Evolutionary conservation across 2,113 vertebrate species (phyloP).

Genomic region (Gallinago jamesoni): DNA sequence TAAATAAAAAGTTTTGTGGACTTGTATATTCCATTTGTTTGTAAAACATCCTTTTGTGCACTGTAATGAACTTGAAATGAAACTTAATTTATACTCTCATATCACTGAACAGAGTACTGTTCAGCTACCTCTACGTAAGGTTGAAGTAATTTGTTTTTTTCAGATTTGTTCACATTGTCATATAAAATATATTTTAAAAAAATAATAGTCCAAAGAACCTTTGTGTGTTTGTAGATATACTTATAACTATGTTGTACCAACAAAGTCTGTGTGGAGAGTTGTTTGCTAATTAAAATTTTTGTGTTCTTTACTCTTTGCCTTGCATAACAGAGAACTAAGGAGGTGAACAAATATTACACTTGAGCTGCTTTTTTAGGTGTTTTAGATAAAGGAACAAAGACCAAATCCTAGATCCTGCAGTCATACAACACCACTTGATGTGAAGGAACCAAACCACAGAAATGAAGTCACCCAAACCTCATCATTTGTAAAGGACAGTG

Average conservation of each 20-base stretch:
- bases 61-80: constrained; percentile 71
- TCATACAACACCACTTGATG: not conserved
- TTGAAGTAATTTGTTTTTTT: constrained; percentile 62
- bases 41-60: constrained; percentile 68
- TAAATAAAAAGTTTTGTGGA: constrained; percentile 47
- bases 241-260: constrained; percentile 69
- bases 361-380: not conserved
- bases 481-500: not conserved
- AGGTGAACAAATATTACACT: not conserved
- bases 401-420: not conserved
- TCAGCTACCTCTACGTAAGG: constrained; percentile 77
- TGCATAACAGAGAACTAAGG: constrained; percentile 6
- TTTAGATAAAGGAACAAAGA: not conserved
- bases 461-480: not conserved
- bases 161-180: constrained; percentile 54
- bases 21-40: constrained; percentile 65
- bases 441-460: not conserved
- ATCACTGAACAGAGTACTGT: constrained; percentile 58
- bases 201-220: constrained; percentile 63
- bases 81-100: constrained; percentile 59
- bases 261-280: constrained; percentile 59
- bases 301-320: constrained; percentile 62
- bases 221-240: constrained; percentile 66
- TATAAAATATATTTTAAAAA: constrained; percentile 52
- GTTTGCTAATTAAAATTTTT: constrained; percentile 72